phyloP scores from a whole-genome alignment of 2,888 invertebrate species.

The Hypena proboscidalis region DNA sequence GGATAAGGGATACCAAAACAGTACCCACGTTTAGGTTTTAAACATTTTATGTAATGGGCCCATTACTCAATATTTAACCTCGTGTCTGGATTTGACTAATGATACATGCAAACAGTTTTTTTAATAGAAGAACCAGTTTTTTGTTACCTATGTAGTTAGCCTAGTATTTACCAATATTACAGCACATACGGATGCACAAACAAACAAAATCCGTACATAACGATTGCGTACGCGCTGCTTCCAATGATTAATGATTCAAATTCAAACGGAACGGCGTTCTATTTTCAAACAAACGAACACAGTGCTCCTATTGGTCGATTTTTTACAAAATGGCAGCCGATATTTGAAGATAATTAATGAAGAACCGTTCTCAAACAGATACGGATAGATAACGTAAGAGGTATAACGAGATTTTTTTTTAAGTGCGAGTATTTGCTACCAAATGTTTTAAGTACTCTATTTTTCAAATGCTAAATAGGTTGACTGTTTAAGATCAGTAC shows the following conservation, averaged over 20 bases:
- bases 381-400: slow-evolving; percentile 65
- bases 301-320: slow-evolving; percentile 66
- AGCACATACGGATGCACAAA: slow-evolving; percentile 15
- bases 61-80: too few relatives aligned
- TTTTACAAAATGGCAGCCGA: slow-evolving; percentile 78
- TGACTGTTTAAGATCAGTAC: slow-evolving; percentile 44
- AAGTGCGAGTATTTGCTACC: slow-evolving; percentile 71
- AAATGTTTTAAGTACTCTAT: slow-evolving; percentile 62
- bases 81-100: too few relatives aligned
- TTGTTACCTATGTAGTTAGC: too few relatives aligned
- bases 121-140: too few relatives aligned
- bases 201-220: slow-evolving; percentile 39
- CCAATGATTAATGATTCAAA: slow-evolving; percentile 76
- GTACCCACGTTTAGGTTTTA: too few relatives aligned
- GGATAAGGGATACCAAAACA: too few relatives aligned
- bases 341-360: slow-evolving; percentile 79
- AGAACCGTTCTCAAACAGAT: slow-evolving; percentile 64
- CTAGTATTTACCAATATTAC: too few relatives aligned
- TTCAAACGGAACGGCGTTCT: slow-evolving; percentile 65
- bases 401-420: slow-evolving; percentile 56
- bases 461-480: slow-evolving; percentile 72
- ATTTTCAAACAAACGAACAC: slow-evolving; percentile 70
- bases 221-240: slow-evolving; percentile 49
- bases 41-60: too few relatives aligned
- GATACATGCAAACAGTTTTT: too few relatives aligned